A percentile compares a stretch with the other conserved stretches of the same genome.
phyloP scores from a whole-genome alignment of 2,888 invertebrate genomes.

The Homarus gammarus region DNA sequence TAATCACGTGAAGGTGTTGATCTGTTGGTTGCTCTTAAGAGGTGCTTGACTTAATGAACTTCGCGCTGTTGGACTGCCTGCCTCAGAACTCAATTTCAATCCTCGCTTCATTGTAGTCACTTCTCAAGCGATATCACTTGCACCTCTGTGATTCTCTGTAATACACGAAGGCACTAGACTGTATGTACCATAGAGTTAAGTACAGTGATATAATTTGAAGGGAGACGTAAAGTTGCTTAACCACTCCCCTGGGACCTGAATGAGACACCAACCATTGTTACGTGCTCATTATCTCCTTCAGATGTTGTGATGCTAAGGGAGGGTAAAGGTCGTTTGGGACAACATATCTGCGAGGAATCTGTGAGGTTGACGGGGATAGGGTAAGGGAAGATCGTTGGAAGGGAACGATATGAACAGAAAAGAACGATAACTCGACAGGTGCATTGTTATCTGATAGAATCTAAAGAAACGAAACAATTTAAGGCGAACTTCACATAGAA shows the following conservation, averaged over 20 bases:
- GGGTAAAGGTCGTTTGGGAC: background rate
- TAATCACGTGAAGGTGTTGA: conserved; percentile 9
- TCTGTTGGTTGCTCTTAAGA: background rate
- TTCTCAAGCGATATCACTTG: too few species aligned
- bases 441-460: too few species aligned
- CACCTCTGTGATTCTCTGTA: too few species aligned
- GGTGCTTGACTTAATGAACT: conserved; percentile 5
- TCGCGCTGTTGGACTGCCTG: background rate
- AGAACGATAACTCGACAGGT: too few species aligned
- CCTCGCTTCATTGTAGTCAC: background rate
- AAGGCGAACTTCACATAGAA: too few species aligned
- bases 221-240: background rate
- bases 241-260: background rate
- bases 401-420: too few species aligned
- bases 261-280: background rate
- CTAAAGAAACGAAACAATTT: too few species aligned
- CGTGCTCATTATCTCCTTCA: background rate
- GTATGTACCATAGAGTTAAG: background rate
- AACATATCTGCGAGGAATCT: background rate
- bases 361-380: background rate
- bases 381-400: too few species aligned
- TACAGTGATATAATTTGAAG: background rate
- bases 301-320: background rate
- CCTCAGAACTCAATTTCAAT: background rate
- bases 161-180: too few species aligned